A percentile compares a stretch with the other conserved stretches of the same genome.
phyloP scores from a whole-genome alignment of 2,888 invertebrate genomes.

The Phyto melanocephala region DNA sequence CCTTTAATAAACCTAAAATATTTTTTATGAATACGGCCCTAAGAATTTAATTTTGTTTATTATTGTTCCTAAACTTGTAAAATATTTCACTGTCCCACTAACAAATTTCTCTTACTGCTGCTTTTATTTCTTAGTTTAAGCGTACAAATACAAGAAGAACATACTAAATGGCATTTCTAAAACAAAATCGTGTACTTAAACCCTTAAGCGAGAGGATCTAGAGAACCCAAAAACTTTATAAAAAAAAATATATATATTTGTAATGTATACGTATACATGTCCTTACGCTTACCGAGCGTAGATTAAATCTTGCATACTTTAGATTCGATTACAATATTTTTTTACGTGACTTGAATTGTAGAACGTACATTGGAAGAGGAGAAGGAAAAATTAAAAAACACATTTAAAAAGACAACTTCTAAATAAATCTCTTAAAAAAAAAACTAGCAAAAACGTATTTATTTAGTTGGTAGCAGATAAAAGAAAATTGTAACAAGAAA shows the following conservation, averaged over 20 bases:
- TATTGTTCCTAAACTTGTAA: no score
- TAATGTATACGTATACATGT: not conserved
- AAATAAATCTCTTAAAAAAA: not conserved
- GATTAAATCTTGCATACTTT: constrained; percentile 68
- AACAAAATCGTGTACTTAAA: not conserved
- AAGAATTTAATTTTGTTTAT: no score
- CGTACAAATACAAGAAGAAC: no score
- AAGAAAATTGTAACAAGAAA: not conserved
- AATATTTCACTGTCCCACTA: no score
- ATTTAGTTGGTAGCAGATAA: no score
- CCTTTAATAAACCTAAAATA: no score
- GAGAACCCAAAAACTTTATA: not conserved
- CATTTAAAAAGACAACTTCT: not conserved
- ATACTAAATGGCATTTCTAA: not conserved
- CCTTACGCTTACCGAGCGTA: constrained; percentile 63
- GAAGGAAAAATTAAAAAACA: not conserved
- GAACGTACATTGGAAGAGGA: not conserved
- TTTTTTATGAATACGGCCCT: no score
- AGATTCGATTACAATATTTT: constrained; percentile 67
- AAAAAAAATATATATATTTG: not conserved
- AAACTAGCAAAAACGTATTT: no score
- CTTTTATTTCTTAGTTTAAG: no score
- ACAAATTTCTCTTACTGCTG: no score
- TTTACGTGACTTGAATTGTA: constrained; percentile 65
- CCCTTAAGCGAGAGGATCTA: not conserved